phyloP scores from a whole-genome alignment of 2,797 vertebrate genomes.

The Sebastiscus tertius region DNA sequence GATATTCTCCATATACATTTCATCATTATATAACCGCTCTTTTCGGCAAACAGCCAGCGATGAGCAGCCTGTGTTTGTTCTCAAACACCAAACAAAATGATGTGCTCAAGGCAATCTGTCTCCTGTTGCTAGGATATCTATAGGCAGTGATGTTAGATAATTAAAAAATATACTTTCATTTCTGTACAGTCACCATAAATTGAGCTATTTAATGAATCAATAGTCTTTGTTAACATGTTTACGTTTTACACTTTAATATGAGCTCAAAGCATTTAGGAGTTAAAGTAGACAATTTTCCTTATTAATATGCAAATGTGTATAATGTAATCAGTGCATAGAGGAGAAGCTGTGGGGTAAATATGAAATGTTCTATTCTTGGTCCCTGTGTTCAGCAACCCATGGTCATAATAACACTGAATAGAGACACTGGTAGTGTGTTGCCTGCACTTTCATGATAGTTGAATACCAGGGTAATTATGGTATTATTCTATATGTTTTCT shows the following conservation, averaged over 20 bases:
- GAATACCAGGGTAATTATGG: background rate
- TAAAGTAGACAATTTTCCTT: background rate
- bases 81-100: background rate
- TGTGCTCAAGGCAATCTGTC: background rate
- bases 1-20: background rate
- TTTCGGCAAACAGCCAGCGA: slow-evolving; percentile 18
- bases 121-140: background rate
- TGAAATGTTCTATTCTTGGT: background rate
- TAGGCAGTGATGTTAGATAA: background rate
- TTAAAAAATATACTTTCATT: background rate
- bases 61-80: slow-evolving; percentile 1
- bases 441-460: background rate
- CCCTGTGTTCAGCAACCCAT: background rate
- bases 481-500: background rate
- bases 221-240: background rate
- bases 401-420: background rate
- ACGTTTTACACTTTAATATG: background rate
- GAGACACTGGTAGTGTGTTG: background rate
- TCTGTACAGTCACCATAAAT: background rate
- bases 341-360: background rate
- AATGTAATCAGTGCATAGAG: background rate
- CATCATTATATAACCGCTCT: background rate
- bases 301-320: slow-evolving; percentile 22
- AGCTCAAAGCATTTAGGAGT: background rate
- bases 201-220: background rate